These are phyloP conservation scores for Oegoconia quadripuncta DNA, from an alignment of 2,888 invertebrate genomes.

Conservation along the genomic window DNA sequence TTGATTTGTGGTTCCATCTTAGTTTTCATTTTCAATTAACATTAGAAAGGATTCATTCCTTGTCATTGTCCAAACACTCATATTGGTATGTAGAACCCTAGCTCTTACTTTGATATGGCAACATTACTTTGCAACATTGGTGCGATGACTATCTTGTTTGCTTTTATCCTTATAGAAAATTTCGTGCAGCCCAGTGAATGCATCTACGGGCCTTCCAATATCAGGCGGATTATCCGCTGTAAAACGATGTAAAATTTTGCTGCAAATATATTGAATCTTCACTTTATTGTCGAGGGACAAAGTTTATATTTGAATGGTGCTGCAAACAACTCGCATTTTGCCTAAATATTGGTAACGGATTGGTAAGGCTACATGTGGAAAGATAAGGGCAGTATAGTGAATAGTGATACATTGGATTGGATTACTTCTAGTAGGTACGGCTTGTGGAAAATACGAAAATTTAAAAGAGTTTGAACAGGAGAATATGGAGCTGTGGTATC, in stretches of 20 bases:
- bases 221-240: conserved; percentile 69
- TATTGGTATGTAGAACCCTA: conserved; percentile 12
- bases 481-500: too few species aligned
- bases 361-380: conserved; percentile 64
- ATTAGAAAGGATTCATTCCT: conserved; percentile 11
- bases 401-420: conserved; percentile 73
- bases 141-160: conserved; percentile 75
- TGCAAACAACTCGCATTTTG: conserved; percentile 64
- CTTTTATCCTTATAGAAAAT: conserved; percentile 79
- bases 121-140: conserved; percentile 54
- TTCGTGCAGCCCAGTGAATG: conserved; percentile 76
- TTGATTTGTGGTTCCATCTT: too few species aligned
- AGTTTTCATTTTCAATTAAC: too few species aligned
- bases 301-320: conserved; percentile 37
- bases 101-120: conserved; percentile 26
- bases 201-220: conserved; percentile 75
- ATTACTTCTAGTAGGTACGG: conserved; percentile 62
- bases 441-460: conserved; percentile 25
- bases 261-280: conserved; percentile 30
- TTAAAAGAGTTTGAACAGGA: too few species aligned
- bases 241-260: conserved; percentile 61
- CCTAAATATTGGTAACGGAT: conserved; percentile 77
- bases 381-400: conserved; percentile 65
- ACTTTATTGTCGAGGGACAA: conserved; percentile 35
- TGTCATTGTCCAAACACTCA: neutral